Evolutionary conservation across 2,113 vertebrate species (phyloP), one percentile per base, ranked within the genome.

Genomic region (Chitala chitala): DNA sequence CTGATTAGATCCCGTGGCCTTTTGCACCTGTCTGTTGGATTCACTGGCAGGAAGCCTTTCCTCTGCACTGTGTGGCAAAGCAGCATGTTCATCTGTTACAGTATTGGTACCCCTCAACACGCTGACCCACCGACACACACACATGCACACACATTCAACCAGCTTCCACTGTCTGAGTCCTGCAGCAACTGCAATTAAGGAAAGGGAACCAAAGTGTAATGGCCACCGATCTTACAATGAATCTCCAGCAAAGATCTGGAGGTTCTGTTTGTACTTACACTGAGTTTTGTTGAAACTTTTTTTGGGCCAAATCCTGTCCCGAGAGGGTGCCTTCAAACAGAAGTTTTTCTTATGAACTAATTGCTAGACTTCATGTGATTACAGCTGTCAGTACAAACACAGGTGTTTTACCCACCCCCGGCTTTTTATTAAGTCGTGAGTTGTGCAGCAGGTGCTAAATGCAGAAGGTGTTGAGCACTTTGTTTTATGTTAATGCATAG

Each of bases 211-310:
- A n/a, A n/a, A n/a, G n/a, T n/a, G n/a, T n/a, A n/a, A n/a, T n/a
- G n/a, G n/a, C n/a, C n/a, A n/a, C n/a, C n/a, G n/a, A n/a, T n/a
- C n/a, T n/a, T n/a, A n/a, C n/a, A n/a, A n/a, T n/a, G n/a, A n/a
- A n/a, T n/a, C n/a, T n/a, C n/a, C n/a, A n/a, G n/a, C n/a, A n/a
- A n/a, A n/a, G n/a, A n/a, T n/a, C n/a, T n/a, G n/a, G n/a, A n/a
- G n/a, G 40, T 36, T 58, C 1, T 17, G 38, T 76, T 82, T n/a
- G n/a, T n/a, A n/a, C n/a, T n/a, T n/a, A n/a, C n/a, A n/a, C 82
- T 85, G 81, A 82, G 82, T 82, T 71, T 59, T 73, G 65, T 82
- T 78, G 81, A 4, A 85, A 83, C 86, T 80, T 81, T 86, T 88
- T 81, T 80, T 75, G 69, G 77, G 75, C 74, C 76, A 77, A 78